phyloP scores from a whole-genome alignment of 2,888 invertebrate genomes.

The Volucella bombylans region DNA sequence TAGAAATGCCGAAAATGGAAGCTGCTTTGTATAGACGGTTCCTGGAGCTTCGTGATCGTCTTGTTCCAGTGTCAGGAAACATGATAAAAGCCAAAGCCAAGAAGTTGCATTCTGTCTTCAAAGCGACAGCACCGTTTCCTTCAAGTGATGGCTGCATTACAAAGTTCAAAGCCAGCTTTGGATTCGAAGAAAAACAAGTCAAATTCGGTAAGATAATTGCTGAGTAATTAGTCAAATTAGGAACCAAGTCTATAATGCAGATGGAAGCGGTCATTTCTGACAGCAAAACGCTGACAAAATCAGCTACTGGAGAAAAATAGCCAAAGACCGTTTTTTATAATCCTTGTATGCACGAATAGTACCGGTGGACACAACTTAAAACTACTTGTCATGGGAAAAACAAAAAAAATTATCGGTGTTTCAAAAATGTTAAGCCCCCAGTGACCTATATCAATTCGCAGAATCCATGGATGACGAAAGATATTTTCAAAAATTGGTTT shows the following conservation, averaged over 20 bases:
- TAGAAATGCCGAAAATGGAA: not conserved
- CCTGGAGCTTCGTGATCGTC: not conserved
- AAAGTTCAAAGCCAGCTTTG: conserved; percentile 1
- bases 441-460: not conserved
- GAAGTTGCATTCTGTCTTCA: conserved; percentile 1
- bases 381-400: conserved; percentile 54
- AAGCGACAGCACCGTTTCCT: not conserved
- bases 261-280: too few relatives aligned
- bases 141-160: conserved; percentile 2
- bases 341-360: not conserved
- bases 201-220: not conserved
- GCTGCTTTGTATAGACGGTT: not conserved
- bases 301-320: not conserved
- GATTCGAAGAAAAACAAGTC: conserved; percentile 10
- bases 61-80: not conserved
- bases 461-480: too few relatives aligned
- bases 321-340: not conserved
- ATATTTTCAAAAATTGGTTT: too few relatives aligned
- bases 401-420: conserved; percentile 37
- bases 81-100: conserved; percentile 8
- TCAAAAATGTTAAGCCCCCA: conserved; percentile 39
- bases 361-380: conserved; percentile 42
- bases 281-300: too few relatives aligned
- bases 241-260: too few relatives aligned
- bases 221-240: not conserved